Conservation (phyloP, 2,888 invertebrate genomes). For the Pseudococcus jackbeardsleyi region DNA sequence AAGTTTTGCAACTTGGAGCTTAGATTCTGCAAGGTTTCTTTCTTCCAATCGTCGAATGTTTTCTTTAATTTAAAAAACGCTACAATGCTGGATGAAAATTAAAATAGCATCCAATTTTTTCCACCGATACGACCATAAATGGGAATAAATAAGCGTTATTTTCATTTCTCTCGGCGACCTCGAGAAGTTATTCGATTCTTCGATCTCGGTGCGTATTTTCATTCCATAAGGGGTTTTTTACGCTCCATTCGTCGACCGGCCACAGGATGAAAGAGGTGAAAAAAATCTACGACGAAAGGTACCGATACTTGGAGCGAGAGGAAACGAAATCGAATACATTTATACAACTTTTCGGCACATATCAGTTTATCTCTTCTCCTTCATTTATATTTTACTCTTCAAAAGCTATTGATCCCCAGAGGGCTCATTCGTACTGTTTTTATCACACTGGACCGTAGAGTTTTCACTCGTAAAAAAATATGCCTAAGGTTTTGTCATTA, state of each 20-base stretch:
- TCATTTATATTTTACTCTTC: not conserved
- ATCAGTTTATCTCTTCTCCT: not conserved
- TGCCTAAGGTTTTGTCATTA: slow-evolving; percentile 6
- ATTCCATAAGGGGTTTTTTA: not conserved
- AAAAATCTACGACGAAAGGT: no score
- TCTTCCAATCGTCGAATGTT: not conserved
- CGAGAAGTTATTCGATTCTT: not conserved
- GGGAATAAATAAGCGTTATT: slow-evolving; percentile 15
- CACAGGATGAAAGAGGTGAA: not conserved
- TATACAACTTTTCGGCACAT: slow-evolving; percentile 5
- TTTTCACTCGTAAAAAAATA: not conserved
- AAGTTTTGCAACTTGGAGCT: not conserved
- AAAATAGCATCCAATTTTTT: not conserved
- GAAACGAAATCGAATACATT: not conserved
- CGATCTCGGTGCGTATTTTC: not conserved
- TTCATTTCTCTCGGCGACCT: not conserved
- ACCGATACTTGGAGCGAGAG: not conserved
- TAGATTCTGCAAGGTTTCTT: not conserved
- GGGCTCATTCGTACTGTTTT: slow-evolving; percentile 21
- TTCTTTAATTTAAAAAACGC: slow-evolving; percentile 29
- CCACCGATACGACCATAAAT: not conserved
- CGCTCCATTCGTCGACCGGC: not conserved
- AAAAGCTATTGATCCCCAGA: slow-evolving; percentile 8
- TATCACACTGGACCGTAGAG: not conserved
- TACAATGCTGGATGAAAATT: slow-evolving; percentile 2